Evolutionary conservation across 2,113 vertebrate species (phyloP).

Genomic region (Cochlearius cochlearius): DNA sequence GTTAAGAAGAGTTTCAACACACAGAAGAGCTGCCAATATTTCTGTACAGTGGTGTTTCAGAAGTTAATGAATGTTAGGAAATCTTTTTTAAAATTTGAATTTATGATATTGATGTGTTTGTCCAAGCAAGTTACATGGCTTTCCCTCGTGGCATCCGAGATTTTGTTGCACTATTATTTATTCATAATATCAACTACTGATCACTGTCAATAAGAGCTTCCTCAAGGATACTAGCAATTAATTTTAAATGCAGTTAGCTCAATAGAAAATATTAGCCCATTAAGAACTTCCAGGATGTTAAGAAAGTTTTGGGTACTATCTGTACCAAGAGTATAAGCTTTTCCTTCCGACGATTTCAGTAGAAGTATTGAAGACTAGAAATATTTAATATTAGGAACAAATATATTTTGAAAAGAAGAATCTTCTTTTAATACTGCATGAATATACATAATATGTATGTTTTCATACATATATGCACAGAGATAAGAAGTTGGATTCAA

Average conservation of each 20-base stretch:
- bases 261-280: not conserved
- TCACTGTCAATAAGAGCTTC: not conserved
- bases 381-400: not conserved
- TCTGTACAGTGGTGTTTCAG: not conserved
- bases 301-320: not conserved
- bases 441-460: not conserved
- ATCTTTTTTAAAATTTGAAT: not conserved
- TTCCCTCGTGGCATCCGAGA: not conserved
- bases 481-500: not conserved
- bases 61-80: not conserved
- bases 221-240: not conserved
- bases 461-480: not conserved
- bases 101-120: not conserved
- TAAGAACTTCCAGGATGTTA: not conserved
- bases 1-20: not conserved
- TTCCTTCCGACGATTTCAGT: not conserved
- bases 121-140: not conserved
- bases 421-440: not conserved
- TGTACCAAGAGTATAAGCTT: not conserved
- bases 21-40: not conserved
- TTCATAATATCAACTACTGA: not conserved
- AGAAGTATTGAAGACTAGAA: not conserved
- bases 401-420: not conserved
- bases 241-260: not conserved
- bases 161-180: not conserved